phyloP scores from a whole-genome alignment of 2,797 vertebrate species.

The Vireo griseus region DNA sequence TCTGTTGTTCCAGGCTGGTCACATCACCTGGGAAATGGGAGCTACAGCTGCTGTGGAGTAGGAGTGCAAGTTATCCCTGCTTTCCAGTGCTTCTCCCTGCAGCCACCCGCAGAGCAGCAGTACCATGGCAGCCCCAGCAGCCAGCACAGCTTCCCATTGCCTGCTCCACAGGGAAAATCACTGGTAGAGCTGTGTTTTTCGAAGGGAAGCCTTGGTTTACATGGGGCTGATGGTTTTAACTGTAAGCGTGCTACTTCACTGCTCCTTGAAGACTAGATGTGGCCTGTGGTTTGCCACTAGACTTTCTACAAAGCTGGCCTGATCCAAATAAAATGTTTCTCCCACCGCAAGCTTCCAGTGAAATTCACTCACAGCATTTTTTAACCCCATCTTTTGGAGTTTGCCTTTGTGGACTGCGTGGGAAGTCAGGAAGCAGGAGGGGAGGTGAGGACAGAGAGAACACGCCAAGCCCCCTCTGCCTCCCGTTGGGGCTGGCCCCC shows the following conservation, averaged over 20 bases:
- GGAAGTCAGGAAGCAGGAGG: background rate
- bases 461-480: background rate
- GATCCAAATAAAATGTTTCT: conserved; percentile 14
- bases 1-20: background rate
- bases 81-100: background rate
- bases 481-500: accelerated
- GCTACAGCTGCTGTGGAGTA: background rate
- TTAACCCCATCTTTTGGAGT: background rate
- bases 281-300: conserved; percentile 23
- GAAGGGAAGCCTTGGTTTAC: background rate
- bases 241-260: background rate
- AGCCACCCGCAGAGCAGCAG: background rate
- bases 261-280: conserved; percentile 11
- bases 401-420: background rate
- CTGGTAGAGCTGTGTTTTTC: background rate
- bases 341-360: background rate
- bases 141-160: background rate
- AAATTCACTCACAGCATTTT: background rate
- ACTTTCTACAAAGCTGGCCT: background rate
- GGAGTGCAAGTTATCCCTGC: background rate
- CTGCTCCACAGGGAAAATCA: background rate
- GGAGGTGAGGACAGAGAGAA: background rate
- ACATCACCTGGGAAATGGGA: background rate
- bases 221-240: background rate
- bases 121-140: background rate